Percentiles rank a stretch among this genome's conserved stretches.
Conservation (phyloP, 2,797 vertebrate species). For the Spatula versicolor region DNA sequence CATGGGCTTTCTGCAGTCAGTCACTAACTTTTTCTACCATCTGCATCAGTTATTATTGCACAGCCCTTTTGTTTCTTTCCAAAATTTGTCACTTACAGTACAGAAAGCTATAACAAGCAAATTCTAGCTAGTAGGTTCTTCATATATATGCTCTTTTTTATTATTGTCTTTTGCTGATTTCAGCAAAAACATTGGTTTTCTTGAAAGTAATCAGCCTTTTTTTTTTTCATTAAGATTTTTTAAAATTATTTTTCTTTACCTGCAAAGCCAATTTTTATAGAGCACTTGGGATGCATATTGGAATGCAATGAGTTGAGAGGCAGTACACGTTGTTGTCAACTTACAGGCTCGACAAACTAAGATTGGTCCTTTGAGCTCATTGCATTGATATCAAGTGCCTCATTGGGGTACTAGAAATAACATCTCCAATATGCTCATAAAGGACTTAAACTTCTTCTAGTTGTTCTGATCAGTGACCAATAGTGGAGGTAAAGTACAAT, state of each 20-base stretch:
- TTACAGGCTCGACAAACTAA: not conserved
- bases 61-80: not conserved
- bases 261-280: not conserved
- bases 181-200: not conserved
- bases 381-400: not conserved
- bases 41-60: not conserved
- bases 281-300: not conserved
- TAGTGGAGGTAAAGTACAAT: not conserved
- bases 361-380: not conserved
- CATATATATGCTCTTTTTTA: not conserved
- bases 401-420: not conserved
- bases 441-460: not conserved
- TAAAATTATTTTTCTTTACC: not conserved
- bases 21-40: not conserved
- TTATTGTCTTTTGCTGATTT: not conserved
- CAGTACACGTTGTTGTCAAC: not conserved
- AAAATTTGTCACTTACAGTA: not conserved
- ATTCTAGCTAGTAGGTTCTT: not conserved
- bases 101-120: not conserved
- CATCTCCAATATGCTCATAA: not conserved
- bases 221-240: no score
- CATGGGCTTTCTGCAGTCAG: not conserved
- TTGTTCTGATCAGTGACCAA: not conserved
- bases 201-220: not conserved
- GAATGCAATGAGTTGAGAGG: not conserved